phyloP scores from a whole-genome alignment of 2,797 vertebrate species.

The Kryptopterus vitreolus region DNA sequence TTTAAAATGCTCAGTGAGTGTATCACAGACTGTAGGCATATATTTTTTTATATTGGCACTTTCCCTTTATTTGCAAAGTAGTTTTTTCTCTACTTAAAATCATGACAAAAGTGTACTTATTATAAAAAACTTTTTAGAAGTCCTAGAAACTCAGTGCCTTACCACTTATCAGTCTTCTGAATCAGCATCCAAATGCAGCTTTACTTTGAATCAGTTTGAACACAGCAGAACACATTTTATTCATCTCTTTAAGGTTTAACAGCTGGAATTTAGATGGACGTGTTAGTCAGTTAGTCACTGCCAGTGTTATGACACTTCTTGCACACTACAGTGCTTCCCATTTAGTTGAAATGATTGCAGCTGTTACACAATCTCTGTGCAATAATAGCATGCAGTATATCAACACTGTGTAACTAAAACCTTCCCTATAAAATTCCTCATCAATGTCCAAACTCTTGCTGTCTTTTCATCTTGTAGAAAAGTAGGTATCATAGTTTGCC shows the following conservation, averaged over 20 bases:
- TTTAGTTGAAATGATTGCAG: slow-evolving; percentile 32
- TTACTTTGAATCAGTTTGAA: slow-evolving; percentile 8
- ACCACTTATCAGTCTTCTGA: slow-evolving; percentile 11
- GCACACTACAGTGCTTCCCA: slow-evolving; percentile 19
- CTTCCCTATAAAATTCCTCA: background rate
- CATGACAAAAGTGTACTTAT: background rate
- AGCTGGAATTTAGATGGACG: slow-evolving; percentile 21
- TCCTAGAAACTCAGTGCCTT: background rate
- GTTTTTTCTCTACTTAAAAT: background rate
- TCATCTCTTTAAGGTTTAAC: slow-evolving; percentile 29
- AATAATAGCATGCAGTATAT: background rate
- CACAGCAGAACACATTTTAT: slow-evolving; percentile 25
- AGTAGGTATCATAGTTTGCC: slow-evolving; percentile 43
- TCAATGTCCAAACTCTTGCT: slow-evolving; percentile 30
- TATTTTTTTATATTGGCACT: background rate
- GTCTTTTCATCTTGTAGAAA: slow-evolving; percentile 40
- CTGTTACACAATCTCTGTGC: background rate
- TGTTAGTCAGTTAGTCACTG: background rate
- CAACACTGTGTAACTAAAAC: background rate
- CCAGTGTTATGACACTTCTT: slow-evolving; percentile 7
- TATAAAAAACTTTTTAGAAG: background rate
- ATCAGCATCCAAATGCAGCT: background rate
- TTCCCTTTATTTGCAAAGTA: background rate
- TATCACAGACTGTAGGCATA: background rate
- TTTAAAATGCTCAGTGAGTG: background rate